These are phyloP conservation scores for Cerastis leucographa DNA, from an alignment of 2,888 invertebrate species.

Conservation along the genomic window DNA sequence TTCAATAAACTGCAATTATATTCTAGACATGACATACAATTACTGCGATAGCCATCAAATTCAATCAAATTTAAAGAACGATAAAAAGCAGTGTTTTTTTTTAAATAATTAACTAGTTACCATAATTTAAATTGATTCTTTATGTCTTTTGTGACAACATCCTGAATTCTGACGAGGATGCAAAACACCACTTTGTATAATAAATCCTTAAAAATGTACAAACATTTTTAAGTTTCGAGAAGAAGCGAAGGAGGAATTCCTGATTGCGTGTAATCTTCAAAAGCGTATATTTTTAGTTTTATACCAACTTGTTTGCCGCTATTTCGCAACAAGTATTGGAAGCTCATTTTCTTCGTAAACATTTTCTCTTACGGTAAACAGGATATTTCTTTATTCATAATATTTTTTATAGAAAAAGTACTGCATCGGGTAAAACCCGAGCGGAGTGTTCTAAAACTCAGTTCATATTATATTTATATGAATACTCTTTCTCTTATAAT, in stretches of 20 bases:
- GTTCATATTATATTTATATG: conserved; percentile 52
- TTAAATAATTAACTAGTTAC: no score
- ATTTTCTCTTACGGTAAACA: conserved; percentile 60
- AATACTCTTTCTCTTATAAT: conserved; percentile 26
- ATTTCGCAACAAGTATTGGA: conserved; percentile 58
- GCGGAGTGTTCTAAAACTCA: conserved; percentile 35
- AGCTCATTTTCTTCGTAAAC: conserved; percentile 61
- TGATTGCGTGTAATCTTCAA: conserved; percentile 35
- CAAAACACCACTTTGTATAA: no score
- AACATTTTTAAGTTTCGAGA: background rate
- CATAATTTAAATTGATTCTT: no score
- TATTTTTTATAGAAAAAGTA: conserved; percentile 55
- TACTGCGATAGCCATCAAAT: no score
- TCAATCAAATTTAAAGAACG: no score
- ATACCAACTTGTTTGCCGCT: conserved; percentile 59
- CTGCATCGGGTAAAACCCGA: conserved; percentile 43
- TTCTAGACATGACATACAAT: no score
- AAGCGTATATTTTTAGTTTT: conserved; percentile 50
- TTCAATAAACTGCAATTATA: no score
- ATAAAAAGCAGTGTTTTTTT: no score
- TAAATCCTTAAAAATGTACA: background rate
- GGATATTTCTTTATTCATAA: conserved; percentile 61
- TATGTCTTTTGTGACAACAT: no score
- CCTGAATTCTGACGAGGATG: no score
- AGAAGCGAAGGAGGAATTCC: background rate